phyloP scores from a whole-genome alignment of 2,113 vertebrate genomes.

The Percopsis transmontana region DNA sequence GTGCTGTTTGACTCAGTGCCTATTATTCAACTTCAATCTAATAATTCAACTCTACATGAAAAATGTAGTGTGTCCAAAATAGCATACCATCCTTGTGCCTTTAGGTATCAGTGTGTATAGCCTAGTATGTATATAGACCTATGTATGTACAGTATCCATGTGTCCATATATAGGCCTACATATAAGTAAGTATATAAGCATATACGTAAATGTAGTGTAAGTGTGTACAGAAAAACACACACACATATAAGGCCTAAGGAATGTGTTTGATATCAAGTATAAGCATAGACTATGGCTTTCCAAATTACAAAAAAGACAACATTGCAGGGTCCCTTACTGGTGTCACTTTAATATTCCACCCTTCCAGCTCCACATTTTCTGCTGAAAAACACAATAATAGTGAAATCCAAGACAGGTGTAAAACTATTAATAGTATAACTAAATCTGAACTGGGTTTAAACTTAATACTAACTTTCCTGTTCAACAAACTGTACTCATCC shows the following conservation, averaged over 20 bases:
- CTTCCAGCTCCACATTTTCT: no score
- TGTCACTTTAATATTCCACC: no score
- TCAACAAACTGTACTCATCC: slow-evolving; percentile 86
- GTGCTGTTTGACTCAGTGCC: slow-evolving; percentile 98
- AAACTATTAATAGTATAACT: no score
- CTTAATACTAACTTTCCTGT: slow-evolving; percentile 90
- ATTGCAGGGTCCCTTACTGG: no score
- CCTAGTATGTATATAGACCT: not conserved
- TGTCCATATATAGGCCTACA: slow-evolving; percentile 21
- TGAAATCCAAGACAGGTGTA: no score
- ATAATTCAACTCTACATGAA: slow-evolving; percentile 97
- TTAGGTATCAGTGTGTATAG: slow-evolving; percentile 53
- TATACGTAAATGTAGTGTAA: slow-evolving; percentile 5
- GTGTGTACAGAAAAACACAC: not conserved
- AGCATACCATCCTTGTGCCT: slow-evolving; percentile 81
- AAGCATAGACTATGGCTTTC: not conserved
- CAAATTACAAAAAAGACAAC: no score
- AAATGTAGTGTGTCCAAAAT: not conserved
- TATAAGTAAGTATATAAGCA: no score
- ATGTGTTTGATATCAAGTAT: slow-evolving; percentile 13
- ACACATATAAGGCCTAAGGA: not conserved
- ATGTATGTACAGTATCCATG: slow-evolving; percentile 7
- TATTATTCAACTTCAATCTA: slow-evolving; percentile 99
- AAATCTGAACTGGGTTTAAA: no score
- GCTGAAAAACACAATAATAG: no score